Base-by-base conservation (phyloP, 2,888 invertebrate genomes). In the Trissolcus japonicus region DNA sequence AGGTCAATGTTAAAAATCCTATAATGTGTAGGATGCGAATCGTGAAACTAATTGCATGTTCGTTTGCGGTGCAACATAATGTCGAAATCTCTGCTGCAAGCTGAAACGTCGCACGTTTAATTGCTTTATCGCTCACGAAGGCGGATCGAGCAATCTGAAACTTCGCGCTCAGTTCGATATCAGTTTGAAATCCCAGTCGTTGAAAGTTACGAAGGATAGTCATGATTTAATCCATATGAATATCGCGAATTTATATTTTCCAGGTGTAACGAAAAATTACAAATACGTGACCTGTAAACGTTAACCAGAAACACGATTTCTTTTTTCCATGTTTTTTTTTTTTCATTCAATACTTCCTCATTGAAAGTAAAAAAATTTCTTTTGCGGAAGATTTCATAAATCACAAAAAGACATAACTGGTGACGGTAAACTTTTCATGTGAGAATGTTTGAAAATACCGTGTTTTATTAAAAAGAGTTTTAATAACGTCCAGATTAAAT, bases 51-150 rank as follows among this genome's bases (percentile, higher is more conserved):
- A 73, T 73, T 66, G 55, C 50, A 14, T 50, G 66, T 53, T 56
- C 25, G 50, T 17, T 40, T 40, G 65, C 63, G 54, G 57, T 9
- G 35, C 9, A 46, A 48, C 41, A n/a, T 35, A 17, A 63, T 21
- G 67, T 75, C 50, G 59, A 69, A 69, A 63, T 76, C 43, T 50
- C 60, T 59, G 54, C 9, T 41, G 54, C 29, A 56, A 48, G 67
- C 41, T 51, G 67, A 61, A 65, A 71, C 59, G 67, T 61, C 66
- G 60, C 61, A n/a, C 66, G 41, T 72, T 61, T 76, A 71, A 76
- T 76, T 76, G 66, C 71, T 76, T 76, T 76, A 76, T 72, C 72
- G 65, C 48, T 71, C 57, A 60, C 43, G 60, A 11, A 74, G 53
- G 43, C 55, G 25, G 57, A 50, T 59, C 50, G 56, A 69, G 50